Base-by-base conservation (phyloP, 2,888 invertebrate genomes). In the Athalia cordata region DNA sequence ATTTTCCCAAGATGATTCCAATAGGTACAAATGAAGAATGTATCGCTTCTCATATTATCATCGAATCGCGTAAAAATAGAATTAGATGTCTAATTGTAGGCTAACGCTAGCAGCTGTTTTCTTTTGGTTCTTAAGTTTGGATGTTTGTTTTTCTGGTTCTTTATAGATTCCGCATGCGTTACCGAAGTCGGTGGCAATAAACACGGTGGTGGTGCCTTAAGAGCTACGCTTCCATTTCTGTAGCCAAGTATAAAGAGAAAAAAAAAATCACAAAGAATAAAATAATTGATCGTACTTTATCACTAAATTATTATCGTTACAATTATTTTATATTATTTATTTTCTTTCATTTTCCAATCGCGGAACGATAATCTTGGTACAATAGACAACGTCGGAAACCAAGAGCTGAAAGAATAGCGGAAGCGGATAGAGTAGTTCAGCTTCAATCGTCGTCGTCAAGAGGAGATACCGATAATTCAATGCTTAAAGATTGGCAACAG, bases 161-260 rank as follows among this genome's bases (percentile, higher is more conserved):
- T 89, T 89, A 88, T 90, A 90, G 89, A 90, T 90, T 88, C 88
- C 88, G 90, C 89, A 90, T 90, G 90, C 89, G 88, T 87, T 89
- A 89, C 87, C 90, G 87, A 86, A 87, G 87, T 88, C 89, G 88
- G 88, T 89, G 89, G 89, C 89, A 88, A 88, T 89, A 89, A 89
- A 87, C 85, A 84, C 85, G 86, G 87, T 89, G 90, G 89, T 89
- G 90, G 88, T 84, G 79, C 57, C 64, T 65, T 82, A 67, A 50
- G 67, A 50, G 50, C 50, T 61, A 13, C 13, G 6, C 29, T 29
- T 29, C 29, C 29, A 29, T 29, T 29, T 29, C 29, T 29, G 29
- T 29, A 29, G 29, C 29, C 29, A 29, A 29, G 29, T 29, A 29
- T 29, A 29, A 29, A 29, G 29, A 29, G 29, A 29, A 29, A 29